These are phyloP conservation scores for Hylyphantes graminicola DNA, from an alignment of 1,140 invertebrate species.

Conservation along the genomic window DNA sequence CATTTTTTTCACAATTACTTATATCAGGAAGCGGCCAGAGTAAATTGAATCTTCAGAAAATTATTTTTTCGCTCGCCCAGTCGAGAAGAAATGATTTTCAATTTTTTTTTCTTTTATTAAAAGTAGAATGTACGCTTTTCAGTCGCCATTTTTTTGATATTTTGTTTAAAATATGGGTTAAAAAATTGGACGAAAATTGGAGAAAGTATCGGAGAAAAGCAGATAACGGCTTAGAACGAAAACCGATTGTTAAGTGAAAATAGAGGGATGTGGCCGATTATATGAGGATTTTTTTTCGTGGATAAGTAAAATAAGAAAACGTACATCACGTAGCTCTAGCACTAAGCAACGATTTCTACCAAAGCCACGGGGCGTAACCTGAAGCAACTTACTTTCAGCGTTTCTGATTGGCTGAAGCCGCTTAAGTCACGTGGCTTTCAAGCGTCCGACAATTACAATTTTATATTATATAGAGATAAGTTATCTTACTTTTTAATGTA, in stretches of 20 bases:
- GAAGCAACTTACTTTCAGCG: too few species aligned
- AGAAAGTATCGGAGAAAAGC: conserved; percentile 34
- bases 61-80: background rate
- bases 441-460: too few species aligned
- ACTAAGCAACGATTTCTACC: too few species aligned
- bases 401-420: too few species aligned
- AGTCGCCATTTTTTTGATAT: background rate
- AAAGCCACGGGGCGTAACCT: too few species aligned
- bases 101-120: background rate
- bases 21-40: background rate
- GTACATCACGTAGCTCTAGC: too few species aligned
- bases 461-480: too few species aligned
- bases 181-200: conserved; percentile 2
- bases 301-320: too few species aligned
- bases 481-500: too few species aligned
- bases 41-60: conserved; percentile 34
- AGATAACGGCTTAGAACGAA: conserved; percentile 34
- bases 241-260: conserved; percentile 38
- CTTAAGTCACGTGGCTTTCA: too few species aligned
- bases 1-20: conserved; percentile 17
- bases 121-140: too few species aligned
- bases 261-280: conserved; percentile 13
- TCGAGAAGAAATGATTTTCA: conserved; percentile 32
- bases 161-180: background rate
- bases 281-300: background rate